A percentile compares a stretch with the other conserved stretches of the same genome.
Evolutionary conservation across 2,888 invertebrate genomes (phyloP).

Genomic region (Blomia tropicalis): DNA sequence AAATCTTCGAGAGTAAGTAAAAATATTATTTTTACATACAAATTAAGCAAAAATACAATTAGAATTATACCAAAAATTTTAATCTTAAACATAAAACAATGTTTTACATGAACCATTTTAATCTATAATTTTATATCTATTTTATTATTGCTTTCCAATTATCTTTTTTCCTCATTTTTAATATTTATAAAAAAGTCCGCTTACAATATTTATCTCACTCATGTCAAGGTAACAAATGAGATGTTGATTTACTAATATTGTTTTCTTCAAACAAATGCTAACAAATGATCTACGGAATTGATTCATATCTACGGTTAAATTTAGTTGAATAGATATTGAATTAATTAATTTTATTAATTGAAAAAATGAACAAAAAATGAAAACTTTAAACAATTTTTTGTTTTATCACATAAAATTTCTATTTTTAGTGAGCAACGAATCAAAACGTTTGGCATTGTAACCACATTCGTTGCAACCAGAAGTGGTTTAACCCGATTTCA

Average conservation of each 20-base stretch:
- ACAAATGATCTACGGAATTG: no score
- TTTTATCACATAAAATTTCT: neutral
- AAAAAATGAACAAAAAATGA: no score
- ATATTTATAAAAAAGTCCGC: neutral
- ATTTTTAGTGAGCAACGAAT: conserved; percentile 26
- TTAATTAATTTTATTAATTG: no score
- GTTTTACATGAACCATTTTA: neutral
- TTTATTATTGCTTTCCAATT: neutral
- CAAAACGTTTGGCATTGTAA: conserved; percentile 30
- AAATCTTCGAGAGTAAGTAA: conserved; percentile 27
- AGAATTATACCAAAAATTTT: neutral
- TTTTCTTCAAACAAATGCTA: no score
- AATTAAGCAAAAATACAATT: neutral
- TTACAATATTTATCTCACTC: conserved; percentile 14
- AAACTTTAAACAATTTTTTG: no score
- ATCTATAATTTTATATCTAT: neutral
- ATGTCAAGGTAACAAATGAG: conserved; percentile 16
- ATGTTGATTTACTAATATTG: no score
- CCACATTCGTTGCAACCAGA: conserved; percentile 69
- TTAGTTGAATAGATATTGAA: no score
- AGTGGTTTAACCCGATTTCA: conserved; percentile 80
- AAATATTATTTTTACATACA: neutral
- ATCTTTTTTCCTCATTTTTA: neutral
- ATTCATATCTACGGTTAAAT: no score
- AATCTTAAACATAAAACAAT: neutral